Base-by-base conservation (phyloP, 1,140 invertebrate species). In the Drosophila micromelanica region DNA sequence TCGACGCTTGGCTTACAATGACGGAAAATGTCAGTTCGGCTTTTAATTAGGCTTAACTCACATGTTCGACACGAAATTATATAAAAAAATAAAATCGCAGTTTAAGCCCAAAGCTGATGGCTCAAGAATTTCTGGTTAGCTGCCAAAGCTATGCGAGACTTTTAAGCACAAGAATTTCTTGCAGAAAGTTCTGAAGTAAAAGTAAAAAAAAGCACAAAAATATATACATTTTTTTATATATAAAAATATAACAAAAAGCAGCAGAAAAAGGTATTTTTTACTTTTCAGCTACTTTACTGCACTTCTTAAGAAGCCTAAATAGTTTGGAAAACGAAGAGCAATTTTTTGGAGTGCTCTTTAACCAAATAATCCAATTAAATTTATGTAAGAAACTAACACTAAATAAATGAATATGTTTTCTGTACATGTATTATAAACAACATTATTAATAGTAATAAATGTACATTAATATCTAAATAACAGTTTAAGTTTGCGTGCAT, bases 401-500 rank as follows among this genome's bases (percentile, higher is more conserved):
- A 63, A 43, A 52, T 27, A 59, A 1, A 8, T 23, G 20, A 32
- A 13, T 55, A 55, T 49, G 4, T 55, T 45, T 45, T 11, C 32
- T 48, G 32, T 42, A 38, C 5, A 38, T 13, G 5, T 15, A 48
- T 4, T 27, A 20, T 32, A 20, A 35, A 17, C n/a, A 30, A n/a
- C 38, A 52, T 54, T 63, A 42, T 43, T 48, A 40, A 59, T 59
- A 51, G 38, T 38, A 37, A 40, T 71, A 48, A 23, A 72, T 45
- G 51, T 49, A 15, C 42, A 35, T 55, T 12, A 38, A 38, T 48
- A 30, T 23, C 42, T 45, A 45, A 45, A 17, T 20, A 64, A 37
- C 17, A 57, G 63, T 57, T 69, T 45, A 37, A 35, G 61, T 70
- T 35, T 57, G 60, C 52, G 52, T 65, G 54, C 57, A 42, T 42